A percentile compares a stretch with the other conserved stretches of the same genome.
These are phyloP conservation scores for Ceraclea dissimilis DNA, from an alignment of 2,888 invertebrate genomes.

Conservation along the genomic window DNA sequence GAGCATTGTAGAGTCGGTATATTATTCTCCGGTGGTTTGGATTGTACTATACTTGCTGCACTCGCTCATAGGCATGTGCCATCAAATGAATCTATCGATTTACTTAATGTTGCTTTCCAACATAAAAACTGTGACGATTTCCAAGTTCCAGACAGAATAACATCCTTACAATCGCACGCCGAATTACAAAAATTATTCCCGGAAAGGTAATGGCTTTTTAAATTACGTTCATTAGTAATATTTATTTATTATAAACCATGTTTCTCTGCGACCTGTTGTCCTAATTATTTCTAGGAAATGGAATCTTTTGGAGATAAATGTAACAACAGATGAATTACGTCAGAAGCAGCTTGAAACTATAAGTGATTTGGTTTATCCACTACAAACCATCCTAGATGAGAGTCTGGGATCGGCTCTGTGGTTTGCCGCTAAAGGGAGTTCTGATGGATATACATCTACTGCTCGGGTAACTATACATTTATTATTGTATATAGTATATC, in stretches of 20 bases:
- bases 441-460: constrained; percentile 47
- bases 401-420: constrained; percentile 93
- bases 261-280: background rate
- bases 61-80: constrained; percentile 66
- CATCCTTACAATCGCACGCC: constrained; percentile 61
- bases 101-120: constrained; percentile 92
- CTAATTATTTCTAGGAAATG: constrained; percentile 50
- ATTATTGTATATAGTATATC: background rate
- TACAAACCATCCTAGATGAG: constrained; percentile 86
- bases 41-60: constrained; percentile 85
- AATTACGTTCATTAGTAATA: background rate
- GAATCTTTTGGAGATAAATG: constrained; percentile 78
- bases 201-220: constrained; percentile 37
- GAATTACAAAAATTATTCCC: constrained; percentile 66
- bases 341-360: constrained; percentile 51
- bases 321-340: constrained; percentile 58
- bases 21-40: constrained; percentile 93
- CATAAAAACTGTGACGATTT: constrained; percentile 42
- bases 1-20: constrained; percentile 65
- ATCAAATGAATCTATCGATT: constrained; percentile 66
- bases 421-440: constrained; percentile 83
- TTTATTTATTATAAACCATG: background rate
- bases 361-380: constrained; percentile 75
- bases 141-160: constrained; percentile 78
- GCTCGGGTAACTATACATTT: constrained; percentile 48